phyloP scores from a whole-genome alignment of 1,140 invertebrate species.

The Daktulosphaira vitifoliae region DNA sequence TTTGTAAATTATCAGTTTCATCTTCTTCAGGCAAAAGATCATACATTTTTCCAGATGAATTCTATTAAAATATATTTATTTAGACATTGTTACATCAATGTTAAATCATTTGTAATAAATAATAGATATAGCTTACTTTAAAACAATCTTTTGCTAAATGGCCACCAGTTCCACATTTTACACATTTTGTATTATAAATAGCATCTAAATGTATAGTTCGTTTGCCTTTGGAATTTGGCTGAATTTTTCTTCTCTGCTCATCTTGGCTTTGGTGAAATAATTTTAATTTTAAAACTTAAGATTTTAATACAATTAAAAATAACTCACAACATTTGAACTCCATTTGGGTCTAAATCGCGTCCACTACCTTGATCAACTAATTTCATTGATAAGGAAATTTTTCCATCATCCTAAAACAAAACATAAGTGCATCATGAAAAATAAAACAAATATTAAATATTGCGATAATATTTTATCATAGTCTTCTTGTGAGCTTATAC shows the following conservation, averaged over 20 bases:
- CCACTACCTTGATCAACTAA: slow-evolving; percentile 46
- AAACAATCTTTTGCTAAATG: slow-evolving; percentile 46
- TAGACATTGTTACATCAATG: neutral
- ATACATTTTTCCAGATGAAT: slow-evolving; percentile 44
- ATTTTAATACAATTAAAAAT: neutral
- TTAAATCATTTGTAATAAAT: no score
- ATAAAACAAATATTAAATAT: neutral
- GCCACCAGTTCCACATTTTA: slow-evolving; percentile 44
- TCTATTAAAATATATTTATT: slow-evolving; percentile 35
- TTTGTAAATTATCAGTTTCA: slow-evolving; percentile 27
- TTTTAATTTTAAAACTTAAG: neutral
- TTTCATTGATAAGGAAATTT: slow-evolving; percentile 45
- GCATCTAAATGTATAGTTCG: slow-evolving; percentile 44
- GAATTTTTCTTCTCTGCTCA: slow-evolving; percentile 42
- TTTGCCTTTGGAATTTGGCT: slow-evolving; percentile 37
- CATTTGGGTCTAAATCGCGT: slow-evolving; percentile 46
- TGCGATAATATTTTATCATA: no score
- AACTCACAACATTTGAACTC: slow-evolving; percentile 43
- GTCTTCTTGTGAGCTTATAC: no score
- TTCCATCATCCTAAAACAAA: slow-evolving; percentile 45
- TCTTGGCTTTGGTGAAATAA: slow-evolving; percentile 40
- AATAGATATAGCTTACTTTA: slow-evolving; percentile 37
- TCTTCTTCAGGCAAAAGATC: slow-evolving; percentile 44
- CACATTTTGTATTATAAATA: slow-evolving; percentile 45
- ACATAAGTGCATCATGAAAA: slow-evolving; percentile 27